phyloP scores from a whole-genome alignment of 2,797 vertebrate species.

The Pipistrellus pygmaeus region DNA sequence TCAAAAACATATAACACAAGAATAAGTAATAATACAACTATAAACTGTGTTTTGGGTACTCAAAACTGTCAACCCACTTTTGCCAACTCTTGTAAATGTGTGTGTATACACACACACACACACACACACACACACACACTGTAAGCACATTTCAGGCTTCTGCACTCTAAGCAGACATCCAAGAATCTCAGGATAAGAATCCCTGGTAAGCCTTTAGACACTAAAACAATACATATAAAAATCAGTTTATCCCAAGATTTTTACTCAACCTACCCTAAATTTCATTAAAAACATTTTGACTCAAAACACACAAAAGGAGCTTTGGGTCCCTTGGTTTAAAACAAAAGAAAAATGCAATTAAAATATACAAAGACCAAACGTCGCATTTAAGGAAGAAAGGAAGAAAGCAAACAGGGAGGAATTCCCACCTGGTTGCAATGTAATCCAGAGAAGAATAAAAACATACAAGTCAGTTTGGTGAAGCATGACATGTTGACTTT shows the following conservation, averaged over 20 bases:
- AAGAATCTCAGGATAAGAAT: background rate
- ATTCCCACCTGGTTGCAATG: background rate
- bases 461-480: background rate
- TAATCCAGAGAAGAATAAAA: background rate
- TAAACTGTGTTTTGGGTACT: background rate
- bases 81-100: background rate
- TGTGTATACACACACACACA: background rate
- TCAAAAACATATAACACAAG: background rate
- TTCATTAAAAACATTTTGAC: background rate
- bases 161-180: background rate
- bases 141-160: background rate
- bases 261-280: background rate
- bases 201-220: background rate
- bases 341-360: background rate
- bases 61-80: background rate
- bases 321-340: background rate
- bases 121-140: background rate
- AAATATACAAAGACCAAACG: background rate
- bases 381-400: background rate
- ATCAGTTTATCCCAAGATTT: background rate
- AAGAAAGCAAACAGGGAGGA: background rate
- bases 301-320: constrained; percentile 26
- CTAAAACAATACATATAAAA: background rate
- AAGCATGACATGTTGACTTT: background rate
- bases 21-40: background rate